A percentile compares a stretch with the other conserved stretches of the same genome.
Conservation (phyloP, 1,140 invertebrate species). For the Nomia melanderi region DNA sequence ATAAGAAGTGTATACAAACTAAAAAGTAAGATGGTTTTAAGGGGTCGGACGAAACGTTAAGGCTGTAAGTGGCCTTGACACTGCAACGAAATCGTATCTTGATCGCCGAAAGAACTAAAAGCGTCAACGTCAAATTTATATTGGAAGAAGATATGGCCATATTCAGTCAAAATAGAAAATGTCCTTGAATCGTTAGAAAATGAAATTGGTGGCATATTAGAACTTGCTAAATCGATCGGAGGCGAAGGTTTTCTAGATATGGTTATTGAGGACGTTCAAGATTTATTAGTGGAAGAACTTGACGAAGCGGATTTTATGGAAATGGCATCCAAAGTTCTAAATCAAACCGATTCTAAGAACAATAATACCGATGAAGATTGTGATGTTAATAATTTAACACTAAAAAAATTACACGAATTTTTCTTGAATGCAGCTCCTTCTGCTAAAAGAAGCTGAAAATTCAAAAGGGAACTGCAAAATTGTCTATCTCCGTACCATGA, state of each 20-base stretch:
- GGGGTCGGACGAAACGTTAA: no score
- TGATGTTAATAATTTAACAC: no score
- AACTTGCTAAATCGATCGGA: neutral
- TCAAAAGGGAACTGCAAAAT: neutral
- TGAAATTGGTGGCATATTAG: neutral
- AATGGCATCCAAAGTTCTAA: conserved; percentile 11
- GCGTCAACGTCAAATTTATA: no score
- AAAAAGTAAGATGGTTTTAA: no score
- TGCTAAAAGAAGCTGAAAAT: neutral
- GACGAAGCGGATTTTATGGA: conserved; percentile 5
- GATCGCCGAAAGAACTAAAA: no score
- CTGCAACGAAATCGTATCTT: neutral
- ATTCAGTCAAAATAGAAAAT: no score
- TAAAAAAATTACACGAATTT: neutral
- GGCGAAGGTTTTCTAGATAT: conserved; percentile 32
- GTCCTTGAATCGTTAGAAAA: no score
- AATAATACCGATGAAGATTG: no score
- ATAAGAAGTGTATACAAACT: no score
- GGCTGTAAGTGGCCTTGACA: no score
- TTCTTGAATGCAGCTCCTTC: neutral
- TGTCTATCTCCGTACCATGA: neutral
- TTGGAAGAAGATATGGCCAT: no score
- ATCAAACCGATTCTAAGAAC: conserved; percentile 26
- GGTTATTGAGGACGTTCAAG: conserved; percentile 30
- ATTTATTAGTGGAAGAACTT: conserved; percentile 28